Evolutionary conservation across 2,113 vertebrate genomes (phyloP), one percentile per base, ranked within the genome.

Genomic region (Ciconia maguari): DNA sequence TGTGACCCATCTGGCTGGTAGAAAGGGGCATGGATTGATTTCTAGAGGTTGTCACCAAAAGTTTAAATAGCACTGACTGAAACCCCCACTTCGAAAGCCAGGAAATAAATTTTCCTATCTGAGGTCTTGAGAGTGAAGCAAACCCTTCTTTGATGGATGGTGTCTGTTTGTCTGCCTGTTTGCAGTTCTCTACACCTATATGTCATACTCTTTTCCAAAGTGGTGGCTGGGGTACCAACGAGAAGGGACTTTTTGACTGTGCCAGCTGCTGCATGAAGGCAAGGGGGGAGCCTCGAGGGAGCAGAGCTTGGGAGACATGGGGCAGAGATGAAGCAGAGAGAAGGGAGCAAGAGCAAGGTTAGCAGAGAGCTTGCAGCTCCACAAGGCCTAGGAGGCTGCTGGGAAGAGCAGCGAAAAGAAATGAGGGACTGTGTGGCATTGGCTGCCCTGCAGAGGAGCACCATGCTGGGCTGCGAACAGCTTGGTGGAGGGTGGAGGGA

Each of bases 1-100:
- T 91, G 80, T 95, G 87, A 96, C 94, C 94, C 72, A 89, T 78
- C 55, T 89, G 89, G 58, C 46, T 96, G 6, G 2, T 22, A 58
- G 91, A 74, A 74, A 83, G 76, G 68, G 76, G 6, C 83, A 93
- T n/a, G 70, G 79, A 83, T 49, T 69, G 88, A 72, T 88, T 93
- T 80, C 57, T 69, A 90, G 80, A 78, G 48, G 20, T 32, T 89
- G 46, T 87, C 2, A 7, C 62, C 3, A 3, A 54, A 86, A 94
- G 34, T 30, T 88, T 80, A 55, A 52, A 49, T 32, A 90, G 66
- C 78, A 24, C 32, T 16, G 49, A 72, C 52, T 83, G 71, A 92
- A 90, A 34, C 18, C 54, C 49, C 25, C 13, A 14, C n/a, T 87
- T 48, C 4, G 12, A 94, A 87, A 91, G 7, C 7, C 51, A 75